A percentile compares a stretch with the other conserved stretches of the same genome.
Conservation (phyloP, 2,797 vertebrate species). For the Darevskia mixta region DNA sequence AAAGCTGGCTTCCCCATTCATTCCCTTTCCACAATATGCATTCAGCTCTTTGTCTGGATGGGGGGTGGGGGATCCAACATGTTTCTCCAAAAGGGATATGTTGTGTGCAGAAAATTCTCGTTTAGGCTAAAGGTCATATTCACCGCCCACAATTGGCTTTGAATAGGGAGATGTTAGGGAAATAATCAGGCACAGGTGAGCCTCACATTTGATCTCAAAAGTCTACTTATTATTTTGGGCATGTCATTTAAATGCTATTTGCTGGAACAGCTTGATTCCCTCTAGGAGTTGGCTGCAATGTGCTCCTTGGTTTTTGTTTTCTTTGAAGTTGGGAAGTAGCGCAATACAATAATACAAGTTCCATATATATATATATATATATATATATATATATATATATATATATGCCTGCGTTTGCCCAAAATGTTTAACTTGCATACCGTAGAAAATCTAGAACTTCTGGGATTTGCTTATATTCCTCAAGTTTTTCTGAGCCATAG, state of each 20-base stretch:
- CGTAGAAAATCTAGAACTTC: background rate
- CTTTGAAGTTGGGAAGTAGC: background rate
- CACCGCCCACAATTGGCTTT: background rate
- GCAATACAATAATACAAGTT: background rate
- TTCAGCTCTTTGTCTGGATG: background rate
- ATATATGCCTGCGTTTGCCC: background rate
- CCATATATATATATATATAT: background rate
- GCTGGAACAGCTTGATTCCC: background rate
- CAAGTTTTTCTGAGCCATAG: background rate
- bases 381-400: too few relatives aligned
- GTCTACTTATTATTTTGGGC: too few relatives aligned
- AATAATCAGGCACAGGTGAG: background rate
- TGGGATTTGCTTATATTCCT: background rate
- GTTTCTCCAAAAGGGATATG: too few relatives aligned
- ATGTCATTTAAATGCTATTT: background rate
- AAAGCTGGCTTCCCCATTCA: too few relatives aligned
- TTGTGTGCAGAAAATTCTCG: background rate
- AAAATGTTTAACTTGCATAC: background rate
- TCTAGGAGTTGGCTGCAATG: background rate
- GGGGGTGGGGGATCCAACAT: background rate
- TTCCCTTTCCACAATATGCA: background rate
- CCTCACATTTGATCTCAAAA: background rate
- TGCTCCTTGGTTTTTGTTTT: background rate
- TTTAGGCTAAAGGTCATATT: background rate
- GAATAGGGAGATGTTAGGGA: background rate